Percentiles rank a stretch among this genome's conserved stretches.
Evolutionary conservation across 2,113 vertebrate genomes (phyloP).

Genomic region (Muntiacus muntjak): DNA sequence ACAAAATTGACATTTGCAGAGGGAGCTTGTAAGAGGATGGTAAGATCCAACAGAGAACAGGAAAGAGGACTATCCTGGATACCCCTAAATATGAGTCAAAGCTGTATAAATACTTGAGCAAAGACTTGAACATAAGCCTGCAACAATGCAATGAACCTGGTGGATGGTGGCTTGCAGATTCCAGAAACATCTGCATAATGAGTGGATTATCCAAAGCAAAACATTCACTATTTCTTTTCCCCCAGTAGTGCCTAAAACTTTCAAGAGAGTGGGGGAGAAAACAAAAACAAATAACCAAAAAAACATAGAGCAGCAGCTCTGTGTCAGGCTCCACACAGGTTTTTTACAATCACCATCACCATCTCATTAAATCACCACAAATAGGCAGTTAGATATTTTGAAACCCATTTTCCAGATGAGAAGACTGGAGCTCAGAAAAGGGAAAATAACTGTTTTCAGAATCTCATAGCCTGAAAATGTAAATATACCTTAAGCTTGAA

Average conservation of each 20-base stretch:
- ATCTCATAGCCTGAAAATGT: neutral
- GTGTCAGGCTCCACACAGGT: neutral
- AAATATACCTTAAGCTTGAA: neutral
- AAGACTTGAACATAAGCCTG: neutral
- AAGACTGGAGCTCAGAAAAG: neutral
- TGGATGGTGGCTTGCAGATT: neutral
- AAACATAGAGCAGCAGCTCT: neutral
- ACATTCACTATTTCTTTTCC: neutral
- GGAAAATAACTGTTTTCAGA: neutral
- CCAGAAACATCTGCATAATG: neutral
- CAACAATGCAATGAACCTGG: neutral
- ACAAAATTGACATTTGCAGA: neutral
- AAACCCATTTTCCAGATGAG: neutral
- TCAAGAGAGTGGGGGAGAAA: neutral
- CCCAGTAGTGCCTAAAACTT: neutral
- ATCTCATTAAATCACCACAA: neutral
- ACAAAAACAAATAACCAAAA: neutral
- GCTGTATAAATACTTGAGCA: neutral
- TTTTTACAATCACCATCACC: neutral
- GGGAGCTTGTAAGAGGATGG: neutral
- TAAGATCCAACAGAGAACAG: neutral
- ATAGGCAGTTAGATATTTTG: neutral
- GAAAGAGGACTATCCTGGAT: neutral
- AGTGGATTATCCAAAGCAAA: neutral
- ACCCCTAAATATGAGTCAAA: neutral